phyloP scores from a whole-genome alignment of 2,797 vertebrate species.

The Sus cebifrons region DNA sequence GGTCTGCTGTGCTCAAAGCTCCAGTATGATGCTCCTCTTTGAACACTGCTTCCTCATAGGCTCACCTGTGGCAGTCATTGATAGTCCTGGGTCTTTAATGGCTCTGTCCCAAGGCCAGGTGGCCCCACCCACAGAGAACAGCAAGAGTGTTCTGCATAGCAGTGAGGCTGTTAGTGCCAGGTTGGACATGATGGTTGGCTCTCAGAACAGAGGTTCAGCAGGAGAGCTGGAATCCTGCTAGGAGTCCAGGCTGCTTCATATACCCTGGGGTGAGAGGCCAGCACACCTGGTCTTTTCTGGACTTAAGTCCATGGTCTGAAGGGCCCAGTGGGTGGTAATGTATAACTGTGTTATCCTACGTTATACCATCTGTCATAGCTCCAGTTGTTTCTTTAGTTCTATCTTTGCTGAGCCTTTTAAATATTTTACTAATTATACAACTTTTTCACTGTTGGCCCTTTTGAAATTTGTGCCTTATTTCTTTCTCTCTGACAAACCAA shows the following conservation, averaged over 20 bases:
- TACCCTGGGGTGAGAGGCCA: background rate
- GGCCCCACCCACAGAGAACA: slow-evolving; percentile 59
- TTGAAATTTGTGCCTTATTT: background rate
- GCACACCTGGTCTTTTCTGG: background rate
- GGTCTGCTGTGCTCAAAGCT: background rate
- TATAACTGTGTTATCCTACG: background rate
- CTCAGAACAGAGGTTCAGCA: background rate
- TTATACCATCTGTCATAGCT: background rate
- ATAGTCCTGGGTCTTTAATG: slow-evolving; percentile 22
- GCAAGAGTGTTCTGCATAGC: background rate
- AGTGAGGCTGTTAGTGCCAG: background rate
- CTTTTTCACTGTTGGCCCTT: background rate
- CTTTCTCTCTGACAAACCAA: background rate
- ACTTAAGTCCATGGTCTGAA: background rate
- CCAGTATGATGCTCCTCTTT: background rate
- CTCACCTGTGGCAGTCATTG: background rate
- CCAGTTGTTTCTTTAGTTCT: background rate
- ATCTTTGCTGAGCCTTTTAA: slow-evolving; percentile 2
- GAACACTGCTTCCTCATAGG: background rate
- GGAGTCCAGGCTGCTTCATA: slow-evolving; percentile 54
- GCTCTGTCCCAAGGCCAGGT: slow-evolving; percentile 66
- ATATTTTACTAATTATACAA: background rate
- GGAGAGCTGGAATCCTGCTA: slow-evolving; percentile 2
- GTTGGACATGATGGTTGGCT: slow-evolving; percentile 49
- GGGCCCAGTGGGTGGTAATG: background rate